phyloP scores from a whole-genome alignment of 2,797 vertebrate species.

The Rhabdomys pumilio region DNA sequence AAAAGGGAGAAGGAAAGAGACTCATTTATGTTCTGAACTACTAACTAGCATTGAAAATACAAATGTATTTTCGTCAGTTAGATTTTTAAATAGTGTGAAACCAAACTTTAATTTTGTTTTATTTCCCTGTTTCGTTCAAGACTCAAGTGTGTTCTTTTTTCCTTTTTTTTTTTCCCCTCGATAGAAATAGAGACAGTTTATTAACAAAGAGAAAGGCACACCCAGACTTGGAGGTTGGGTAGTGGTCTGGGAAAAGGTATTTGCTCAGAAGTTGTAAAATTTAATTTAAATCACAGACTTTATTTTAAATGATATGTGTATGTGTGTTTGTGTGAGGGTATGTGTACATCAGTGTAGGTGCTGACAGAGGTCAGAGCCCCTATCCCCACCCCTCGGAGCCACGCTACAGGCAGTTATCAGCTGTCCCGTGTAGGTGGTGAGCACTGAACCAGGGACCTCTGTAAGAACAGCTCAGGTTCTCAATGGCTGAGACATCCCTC shows the following conservation, averaged over 20 bases:
- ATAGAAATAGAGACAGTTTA: neutral
- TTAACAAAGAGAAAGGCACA: neutral
- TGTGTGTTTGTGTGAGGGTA: neutral
- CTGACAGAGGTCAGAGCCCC: neutral
- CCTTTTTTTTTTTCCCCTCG: neutral
- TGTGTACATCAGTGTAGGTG: neutral
- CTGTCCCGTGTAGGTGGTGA: neutral
- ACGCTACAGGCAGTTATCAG: neutral
- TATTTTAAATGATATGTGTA: neutral
- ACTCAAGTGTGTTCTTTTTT: neutral
- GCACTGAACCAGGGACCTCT: neutral
- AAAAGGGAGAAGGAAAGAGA: neutral
- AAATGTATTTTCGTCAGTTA: neutral
- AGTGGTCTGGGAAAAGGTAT: neutral
- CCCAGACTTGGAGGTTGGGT: neutral
- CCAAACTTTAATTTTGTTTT: conserved; percentile 26
- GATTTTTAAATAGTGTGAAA: conserved; percentile 56
- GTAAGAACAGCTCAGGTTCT: neutral
- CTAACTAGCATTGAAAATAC: conserved; percentile 24
- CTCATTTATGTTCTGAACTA: conserved; percentile 32
- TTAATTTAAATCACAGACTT: neutral
- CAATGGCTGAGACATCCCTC: neutral
- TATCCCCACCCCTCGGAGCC: neutral
- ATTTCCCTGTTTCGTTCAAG: neutral
- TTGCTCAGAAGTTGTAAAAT: neutral